Conservation (phyloP, 2,113 vertebrate species). For the Macaca mulatta region DNA sequence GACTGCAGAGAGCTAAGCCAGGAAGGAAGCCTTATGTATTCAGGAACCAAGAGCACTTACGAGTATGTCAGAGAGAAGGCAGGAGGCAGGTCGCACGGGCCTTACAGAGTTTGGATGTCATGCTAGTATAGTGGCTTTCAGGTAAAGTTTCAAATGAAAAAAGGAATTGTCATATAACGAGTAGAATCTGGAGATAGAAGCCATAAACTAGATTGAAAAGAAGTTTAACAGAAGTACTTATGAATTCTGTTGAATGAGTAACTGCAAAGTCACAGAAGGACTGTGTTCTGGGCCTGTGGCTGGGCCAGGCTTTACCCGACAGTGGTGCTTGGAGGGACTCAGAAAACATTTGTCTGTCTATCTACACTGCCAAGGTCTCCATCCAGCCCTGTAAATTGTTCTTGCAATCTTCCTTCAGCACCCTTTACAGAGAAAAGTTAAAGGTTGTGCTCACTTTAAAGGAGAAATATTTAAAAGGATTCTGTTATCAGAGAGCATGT, state of each 20-base stretch:
- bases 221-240: not conserved
- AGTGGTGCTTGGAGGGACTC: not conserved
- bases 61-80: not conserved
- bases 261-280: not conserved
- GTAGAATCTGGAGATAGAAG: not conserved
- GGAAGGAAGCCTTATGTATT: not conserved
- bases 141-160: not conserved
- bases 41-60: not conserved
- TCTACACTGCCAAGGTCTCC: accelerated
- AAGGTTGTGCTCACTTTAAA: not conserved
- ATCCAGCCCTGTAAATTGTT: not conserved
- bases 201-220: not conserved
- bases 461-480: not conserved
- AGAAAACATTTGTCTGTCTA: not conserved
- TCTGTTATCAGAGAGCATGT: not conserved
- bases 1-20: not conserved
- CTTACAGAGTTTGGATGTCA: not conserved
- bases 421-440: not conserved
- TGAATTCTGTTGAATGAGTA: not conserved
- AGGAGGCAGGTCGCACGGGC: accelerated
- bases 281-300: not conserved
- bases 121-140: not conserved
- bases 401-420: too few species aligned
- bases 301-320: not conserved
- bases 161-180: not conserved